These are phyloP conservation scores for Trachythela sp. DNA, from an alignment of 64 coral and sea anemone species.

Conservation along the genomic window DNA sequence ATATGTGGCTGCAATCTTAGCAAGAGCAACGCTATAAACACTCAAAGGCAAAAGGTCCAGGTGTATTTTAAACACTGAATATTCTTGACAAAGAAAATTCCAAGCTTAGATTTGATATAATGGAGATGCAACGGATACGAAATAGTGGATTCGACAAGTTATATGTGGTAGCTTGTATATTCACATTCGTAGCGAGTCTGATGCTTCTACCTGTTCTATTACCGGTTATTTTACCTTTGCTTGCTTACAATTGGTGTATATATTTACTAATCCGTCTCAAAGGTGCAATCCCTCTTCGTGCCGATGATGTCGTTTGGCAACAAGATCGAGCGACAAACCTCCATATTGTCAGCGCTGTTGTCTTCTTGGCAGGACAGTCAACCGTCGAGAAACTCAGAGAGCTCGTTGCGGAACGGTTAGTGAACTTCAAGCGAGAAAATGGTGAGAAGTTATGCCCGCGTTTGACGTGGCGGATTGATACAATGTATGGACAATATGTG, in stretches of 20 bases:
- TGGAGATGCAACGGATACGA: not conserved
- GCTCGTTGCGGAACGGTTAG: constrained; percentile 64
- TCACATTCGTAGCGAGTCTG: not conserved
- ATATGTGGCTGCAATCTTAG: not conserved
- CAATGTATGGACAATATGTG: constrained; percentile 64
- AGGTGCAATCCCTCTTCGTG: constrained; percentile 37
- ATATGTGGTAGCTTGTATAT: not conserved
- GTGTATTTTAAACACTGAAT: not conserved
- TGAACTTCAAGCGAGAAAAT: constrained; percentile 62
- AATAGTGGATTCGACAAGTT: not conserved
- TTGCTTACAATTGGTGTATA: not conserved
- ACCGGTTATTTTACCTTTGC: constrained; percentile 1
- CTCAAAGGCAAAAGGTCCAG: not conserved
- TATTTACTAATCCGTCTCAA: not conserved
- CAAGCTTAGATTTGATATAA: not conserved
- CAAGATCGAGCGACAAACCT: constrained; percentile 76
- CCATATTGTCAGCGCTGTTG: constrained; percentile 82
- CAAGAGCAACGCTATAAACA: not conserved
- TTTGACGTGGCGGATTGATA: constrained; percentile 59
- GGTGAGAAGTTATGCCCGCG: constrained; percentile 74
- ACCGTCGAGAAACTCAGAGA: constrained; percentile 63
- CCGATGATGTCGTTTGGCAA: constrained; percentile 91
- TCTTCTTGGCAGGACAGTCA: constrained; percentile 71
- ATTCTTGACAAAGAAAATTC: not conserved
- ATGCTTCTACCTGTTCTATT: constrained; percentile 15